Base-by-base conservation (phyloP, 2,888 invertebrate species). In the Drosophila formosana region DNA sequence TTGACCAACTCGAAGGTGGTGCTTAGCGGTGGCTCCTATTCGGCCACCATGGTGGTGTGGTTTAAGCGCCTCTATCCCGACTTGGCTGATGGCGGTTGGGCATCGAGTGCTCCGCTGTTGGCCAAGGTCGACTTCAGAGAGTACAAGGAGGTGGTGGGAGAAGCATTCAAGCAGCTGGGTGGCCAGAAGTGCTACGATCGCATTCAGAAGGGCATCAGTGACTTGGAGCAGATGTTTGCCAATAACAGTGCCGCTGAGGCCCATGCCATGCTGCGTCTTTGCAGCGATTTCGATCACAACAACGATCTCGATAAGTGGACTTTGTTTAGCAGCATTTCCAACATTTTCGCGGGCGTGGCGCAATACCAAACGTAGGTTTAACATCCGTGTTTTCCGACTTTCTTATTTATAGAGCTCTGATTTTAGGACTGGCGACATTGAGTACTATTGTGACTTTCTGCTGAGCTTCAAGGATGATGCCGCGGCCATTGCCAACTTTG, bases 31-130 rank as follows among this genome's bases (percentile, higher is more conserved):
- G 94, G 95, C 0, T 95, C 95, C 0, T 95, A 95, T 76, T 94
- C 95, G 0, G 95, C 94, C 2, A 95, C 94, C 66, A 94, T 95
- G 94, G 95, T 93, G 23, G 92, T 94, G 34, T 95, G 95, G 95
- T 94, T 95, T 71, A 94, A 94, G 75, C 93, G 93, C 57, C 92
- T 94, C 30, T 95, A 95, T 89, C 95, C 95, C 0, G 94, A 95
- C 65, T 89, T 95, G 13, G 93, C 93, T 0, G 89, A 90, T 18
- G 95, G 95, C 3, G 93, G 93, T 0, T 93, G 95, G 61, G 94
- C 95, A 0, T 95, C 95, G 1, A 95, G 95, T 88, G 95, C 94
- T 1, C 95, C 95, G 0, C 93, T 95, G 45, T 82, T 93, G 26
- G 95, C 94, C 4, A 93, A 95, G 91, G 93, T 94, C 1, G 94